Evolutionary conservation across 2,797 vertebrate species (phyloP), one percentile per base, ranked within the genome.

Genomic region (Hipposideros larvatus): DNA sequence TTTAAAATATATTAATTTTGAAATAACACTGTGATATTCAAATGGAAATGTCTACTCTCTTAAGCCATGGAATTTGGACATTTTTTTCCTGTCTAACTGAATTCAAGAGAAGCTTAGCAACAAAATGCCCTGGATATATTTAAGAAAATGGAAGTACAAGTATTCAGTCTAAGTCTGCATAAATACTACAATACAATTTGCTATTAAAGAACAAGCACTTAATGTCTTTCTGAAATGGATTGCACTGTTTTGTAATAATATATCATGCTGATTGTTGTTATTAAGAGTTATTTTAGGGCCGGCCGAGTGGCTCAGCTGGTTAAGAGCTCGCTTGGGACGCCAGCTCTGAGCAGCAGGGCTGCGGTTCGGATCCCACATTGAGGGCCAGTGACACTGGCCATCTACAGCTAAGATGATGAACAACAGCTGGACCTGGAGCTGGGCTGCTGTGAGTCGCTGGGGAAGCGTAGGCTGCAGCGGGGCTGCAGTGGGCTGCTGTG

Each of bases 61-160:
- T 57, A 21, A 89, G 24, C 8, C 16, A 43, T 9, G 7, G 77
- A 59, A 91, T 86, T 8, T 74, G 19, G 82, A 51, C 14, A 41
- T 57, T 18, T 73, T 48, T 8, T 57, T 14, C 7, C n/a, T n/a
- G 63, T 79, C 22, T 51, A 80, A 53, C 8, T n/a, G 48, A 34
- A 53, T 79, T 63, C 84, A 94, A 84, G 10, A 41, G 2, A 94
- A 94, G 37, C 7, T 53, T n/a, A 51, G 11, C 48, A 73, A 75
- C 22, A 87, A 90, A 94, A 61, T 11, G 5, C 3, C 34, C 14
- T 77, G 14, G 7, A 53, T 43, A 75, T 55, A 70, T 46, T 74
- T 91, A 73, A 88, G 46, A 78, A 87, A n/a, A 83, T 1, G 55
- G 24, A 96, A 94, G 48, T 41, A 43, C 34, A 80, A 61, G 63